Percentiles rank a stretch among this genome's conserved stretches.
Evolutionary conservation across 2,113 vertebrate species (phyloP).

Genomic region (Notarius quadriscutis): DNA sequence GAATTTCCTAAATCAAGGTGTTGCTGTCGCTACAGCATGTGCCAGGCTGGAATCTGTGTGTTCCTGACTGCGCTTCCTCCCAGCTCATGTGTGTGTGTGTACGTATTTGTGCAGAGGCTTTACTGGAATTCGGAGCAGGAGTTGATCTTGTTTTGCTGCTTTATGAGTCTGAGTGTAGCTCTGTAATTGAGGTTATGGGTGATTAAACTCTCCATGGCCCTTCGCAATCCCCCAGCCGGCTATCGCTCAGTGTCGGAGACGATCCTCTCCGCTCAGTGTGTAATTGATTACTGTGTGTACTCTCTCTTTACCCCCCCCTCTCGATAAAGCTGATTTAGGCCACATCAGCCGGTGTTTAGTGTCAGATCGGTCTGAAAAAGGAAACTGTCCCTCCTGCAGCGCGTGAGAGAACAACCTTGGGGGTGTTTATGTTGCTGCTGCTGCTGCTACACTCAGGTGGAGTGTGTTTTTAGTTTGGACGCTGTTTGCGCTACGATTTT

Average conservation of each 20-base stretch:
- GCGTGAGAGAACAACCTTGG: background rate
- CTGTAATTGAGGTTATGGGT: slow-evolving; percentile 81
- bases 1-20: slow-evolving; percentile 5
- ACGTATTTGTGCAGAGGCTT: slow-evolving; percentile 56
- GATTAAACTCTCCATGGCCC: slow-evolving; percentile 81
- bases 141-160: slow-evolving; percentile 77
- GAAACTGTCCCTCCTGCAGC: slow-evolving; percentile 1
- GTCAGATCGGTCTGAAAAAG: slow-evolving; percentile 41
- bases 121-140: slow-evolving; percentile 72
- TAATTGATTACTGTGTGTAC: slow-evolving; percentile 49
- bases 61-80: background rate
- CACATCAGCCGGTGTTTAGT: slow-evolving; percentile 40
- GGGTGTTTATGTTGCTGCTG: background rate
- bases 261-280: slow-evolving; percentile 42
- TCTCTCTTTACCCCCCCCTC: slow-evolving; percentile 2
- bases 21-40: slow-evolving; percentile 28
- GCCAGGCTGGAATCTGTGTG: slow-evolving; percentile 51
- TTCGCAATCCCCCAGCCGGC: slow-evolving; percentile 67
- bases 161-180: slow-evolving; percentile 77
- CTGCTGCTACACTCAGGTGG: background rate
- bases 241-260: slow-evolving; percentile 69
- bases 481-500: background rate
- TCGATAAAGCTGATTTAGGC: slow-evolving; percentile 41
- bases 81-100: slow-evolving; percentile 37
- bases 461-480: background rate